Conservation (phyloP, 1,140 invertebrate species). For the Chrysopa pallens region DNA sequence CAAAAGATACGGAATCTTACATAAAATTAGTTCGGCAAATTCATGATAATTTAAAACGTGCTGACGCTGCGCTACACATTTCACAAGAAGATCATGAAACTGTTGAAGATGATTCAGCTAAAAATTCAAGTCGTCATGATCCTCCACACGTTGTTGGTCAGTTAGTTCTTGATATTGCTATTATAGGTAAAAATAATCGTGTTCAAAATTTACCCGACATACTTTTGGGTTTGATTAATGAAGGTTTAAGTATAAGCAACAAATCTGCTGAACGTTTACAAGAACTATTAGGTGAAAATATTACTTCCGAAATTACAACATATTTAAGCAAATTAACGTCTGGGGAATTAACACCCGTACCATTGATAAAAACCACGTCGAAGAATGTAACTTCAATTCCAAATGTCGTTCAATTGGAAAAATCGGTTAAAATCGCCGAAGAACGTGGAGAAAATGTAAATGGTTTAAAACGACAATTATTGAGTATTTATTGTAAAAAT, state of each 20-base stretch:
- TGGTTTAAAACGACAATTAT: slow-evolving; percentile 36
- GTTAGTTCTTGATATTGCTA: slow-evolving; percentile 27
- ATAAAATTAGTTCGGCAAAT: slow-evolving; percentile 27
- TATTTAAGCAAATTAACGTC: slow-evolving; percentile 41
- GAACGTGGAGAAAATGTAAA: slow-evolving; percentile 29
- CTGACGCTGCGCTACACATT: no score
- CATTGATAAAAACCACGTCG: slow-evolving; percentile 19
- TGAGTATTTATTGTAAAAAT: slow-evolving; percentile 37
- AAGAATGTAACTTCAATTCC: slow-evolving; percentile 17
- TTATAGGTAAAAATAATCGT: slow-evolving; percentile 12
- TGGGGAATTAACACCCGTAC: slow-evolving; percentile 31
- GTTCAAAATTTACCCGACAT: slow-evolving; percentile 20
- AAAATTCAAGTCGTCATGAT: slow-evolving; percentile 9
- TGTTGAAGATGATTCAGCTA: slow-evolving; percentile 17
- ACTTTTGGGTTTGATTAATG: slow-evolving; percentile 29
- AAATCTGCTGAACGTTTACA: slow-evolving; percentile 36
- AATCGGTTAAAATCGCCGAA: slow-evolving; percentile 28
- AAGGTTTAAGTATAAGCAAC: slow-evolving; percentile 42
- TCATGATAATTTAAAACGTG: slow-evolving; percentile 22
- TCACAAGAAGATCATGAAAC: slow-evolving; percentile 2
- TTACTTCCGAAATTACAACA: slow-evolving; percentile 38
- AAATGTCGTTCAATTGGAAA: slow-evolving; percentile 28
- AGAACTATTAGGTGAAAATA: slow-evolving; percentile 34
- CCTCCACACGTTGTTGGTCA: slow-evolving; percentile 25
- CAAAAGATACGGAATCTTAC: slow-evolving; percentile 35